These are phyloP conservation scores for Amphipyra berbera DNA, from an alignment of 2,888 invertebrate genomes.

Conservation along the genomic window DNA sequence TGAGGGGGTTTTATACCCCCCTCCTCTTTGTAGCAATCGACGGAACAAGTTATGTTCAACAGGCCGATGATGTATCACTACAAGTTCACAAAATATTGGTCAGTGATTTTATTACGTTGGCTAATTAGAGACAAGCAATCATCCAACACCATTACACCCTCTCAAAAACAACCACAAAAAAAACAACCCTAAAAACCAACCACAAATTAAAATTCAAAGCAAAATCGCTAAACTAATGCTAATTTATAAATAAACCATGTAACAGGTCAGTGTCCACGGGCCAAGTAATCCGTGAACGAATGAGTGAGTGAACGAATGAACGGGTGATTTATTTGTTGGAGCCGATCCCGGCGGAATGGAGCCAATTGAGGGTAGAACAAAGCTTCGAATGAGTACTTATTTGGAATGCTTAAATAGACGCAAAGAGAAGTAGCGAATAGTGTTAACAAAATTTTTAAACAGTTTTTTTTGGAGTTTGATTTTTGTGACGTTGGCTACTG, in stretches of 20 bases:
- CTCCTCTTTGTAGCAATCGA: no score
- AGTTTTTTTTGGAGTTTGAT: constrained; percentile 7
- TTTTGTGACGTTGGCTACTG: no score
- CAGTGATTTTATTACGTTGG: background rate
- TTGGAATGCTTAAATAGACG: constrained; percentile 79
- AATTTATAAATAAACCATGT: constrained; percentile 65
- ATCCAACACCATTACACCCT: background rate
- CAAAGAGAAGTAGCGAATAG: constrained; percentile 52
- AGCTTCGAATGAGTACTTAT: constrained; percentile 79
- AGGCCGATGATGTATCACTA: no score
- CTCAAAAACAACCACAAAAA: background rate
- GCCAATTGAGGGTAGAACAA: constrained; percentile 79
- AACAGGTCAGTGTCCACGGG: constrained; percentile 60
- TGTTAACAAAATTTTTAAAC: constrained; percentile 13
- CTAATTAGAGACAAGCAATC: no score
- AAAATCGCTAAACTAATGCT: constrained; percentile 53
- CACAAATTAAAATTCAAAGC: constrained; percentile 18
- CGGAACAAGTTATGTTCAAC: no score
- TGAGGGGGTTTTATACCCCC: no score
- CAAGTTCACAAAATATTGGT: no score
- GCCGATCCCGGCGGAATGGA: constrained; percentile 71
- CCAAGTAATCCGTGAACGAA: constrained; percentile 61
- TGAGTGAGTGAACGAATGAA: constrained; percentile 72
- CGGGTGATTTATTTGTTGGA: constrained; percentile 78
- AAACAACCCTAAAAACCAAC: background rate